Base-by-base conservation (phyloP, 2,797 vertebrate genomes). In the Rhinella marina region DNA sequence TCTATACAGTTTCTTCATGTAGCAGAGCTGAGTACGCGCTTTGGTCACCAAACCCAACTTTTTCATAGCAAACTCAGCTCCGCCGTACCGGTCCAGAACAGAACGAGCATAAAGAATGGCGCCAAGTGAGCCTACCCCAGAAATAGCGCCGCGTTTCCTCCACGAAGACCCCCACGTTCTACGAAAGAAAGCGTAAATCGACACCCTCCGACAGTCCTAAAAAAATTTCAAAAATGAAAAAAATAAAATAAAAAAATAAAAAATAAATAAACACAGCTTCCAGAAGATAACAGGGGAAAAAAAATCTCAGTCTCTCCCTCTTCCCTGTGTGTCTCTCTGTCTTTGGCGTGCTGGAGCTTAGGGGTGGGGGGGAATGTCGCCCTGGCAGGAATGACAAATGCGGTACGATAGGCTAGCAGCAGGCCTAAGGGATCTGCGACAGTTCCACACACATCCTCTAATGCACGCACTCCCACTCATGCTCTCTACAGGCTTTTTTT, bases 391-490 rank as follows among this genome's bases (percentile, higher is more conserved):
- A 93, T 94, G 95, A 94, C 95, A 95, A 95, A 94, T 93, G 94
- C 94, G 92, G 95, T 90, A 91, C 90, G 95, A 95, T 95, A 94
- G 95, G 95, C 94, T 95, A 92, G 91, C 93, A 93, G 95, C 93
- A 93, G 95, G 95, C 95, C 96, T 95, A 92, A 94, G 96, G 95
- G 96, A 95, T 94, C 95, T 94, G 95, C 93, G 95, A 95, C 92
- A 93, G 94, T 94, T 94, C 94, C 95, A 92, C 94, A 95, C 93
- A 92, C 96, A 93, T 94, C 95, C 95, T 93, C 94, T 93, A 94
- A 94, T 94, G 95, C 94, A 93, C 93, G 90, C 93, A 91, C 93
- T 95, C 94, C 94, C 94, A 93, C 95, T 95, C 94, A 92, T 92
- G 94, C 95, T 94, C 94, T 93, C 91, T 92, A 92, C 92, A 93